These are phyloP conservation scores for Stichodactyla mertensii DNA, from an alignment of 64 coral and sea anemone species.

Conservation along the genomic window DNA sequence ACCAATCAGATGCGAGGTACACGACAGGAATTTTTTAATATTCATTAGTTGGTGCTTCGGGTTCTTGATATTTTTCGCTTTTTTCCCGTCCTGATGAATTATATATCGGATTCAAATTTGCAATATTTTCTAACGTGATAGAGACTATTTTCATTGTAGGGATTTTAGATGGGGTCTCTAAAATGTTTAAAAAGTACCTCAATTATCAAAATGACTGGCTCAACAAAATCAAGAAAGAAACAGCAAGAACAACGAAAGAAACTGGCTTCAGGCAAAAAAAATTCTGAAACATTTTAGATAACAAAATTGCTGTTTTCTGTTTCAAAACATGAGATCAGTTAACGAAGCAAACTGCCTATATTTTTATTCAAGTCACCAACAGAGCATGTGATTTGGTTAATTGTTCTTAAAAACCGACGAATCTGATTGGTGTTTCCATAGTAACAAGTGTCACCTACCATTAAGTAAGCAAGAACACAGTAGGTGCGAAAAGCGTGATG, in stretches of 20 bases:
- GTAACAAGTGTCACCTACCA: not conserved
- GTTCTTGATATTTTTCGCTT: not conserved
- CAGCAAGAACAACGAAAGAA: too few relatives aligned
- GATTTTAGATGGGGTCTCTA: too few relatives aligned
- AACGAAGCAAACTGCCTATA: not conserved
- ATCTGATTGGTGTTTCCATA: not conserved
- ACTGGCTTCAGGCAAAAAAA: too few relatives aligned
- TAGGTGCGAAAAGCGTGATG: not conserved
- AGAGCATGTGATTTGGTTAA: constrained; percentile 1
- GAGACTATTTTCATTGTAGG: too few relatives aligned
- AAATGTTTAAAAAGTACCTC: too few relatives aligned
- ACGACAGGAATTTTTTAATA: not conserved
- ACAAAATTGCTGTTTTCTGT: too few relatives aligned
- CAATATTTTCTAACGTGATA: not conserved
- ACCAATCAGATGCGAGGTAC: not conserved
- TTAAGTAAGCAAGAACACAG: not conserved
- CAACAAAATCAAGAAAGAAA: too few relatives aligned
- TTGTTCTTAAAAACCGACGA: not conserved
- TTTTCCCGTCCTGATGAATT: not conserved
- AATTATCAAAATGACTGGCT: too few relatives aligned
- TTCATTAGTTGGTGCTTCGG: not conserved
- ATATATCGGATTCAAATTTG: not conserved
- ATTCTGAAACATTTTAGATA: too few relatives aligned
- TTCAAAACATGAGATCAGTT: not conserved
- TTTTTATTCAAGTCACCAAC: not conserved